phyloP scores from a whole-genome alignment of 2,888 invertebrate genomes.

The Synanthedon andrenaeformis region DNA sequence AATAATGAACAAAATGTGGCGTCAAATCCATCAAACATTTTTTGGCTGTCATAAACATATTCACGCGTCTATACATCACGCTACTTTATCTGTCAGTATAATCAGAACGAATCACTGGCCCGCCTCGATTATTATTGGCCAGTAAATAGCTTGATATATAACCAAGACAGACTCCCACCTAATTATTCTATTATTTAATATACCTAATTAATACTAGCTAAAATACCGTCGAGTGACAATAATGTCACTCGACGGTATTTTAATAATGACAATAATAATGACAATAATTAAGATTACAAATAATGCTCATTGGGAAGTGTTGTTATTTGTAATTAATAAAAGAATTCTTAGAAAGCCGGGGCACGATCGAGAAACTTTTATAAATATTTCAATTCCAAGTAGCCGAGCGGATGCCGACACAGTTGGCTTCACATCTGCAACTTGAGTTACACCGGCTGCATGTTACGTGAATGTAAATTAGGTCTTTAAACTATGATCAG shows the following conservation, averaged over 20 bases:
- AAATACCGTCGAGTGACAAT: neutral
- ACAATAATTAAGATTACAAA: neutral
- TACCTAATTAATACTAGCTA: too few species aligned
- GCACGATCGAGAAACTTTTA: slow-evolving; percentile 45
- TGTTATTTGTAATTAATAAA: slow-evolving; percentile 39
- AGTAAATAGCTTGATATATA: slow-evolving; percentile 20
- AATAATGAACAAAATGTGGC: neutral
- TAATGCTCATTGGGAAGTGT: slow-evolving; percentile 10
- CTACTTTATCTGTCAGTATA: slow-evolving; percentile 20
- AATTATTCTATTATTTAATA: too few species aligned
- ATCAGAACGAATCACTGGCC: neutral
- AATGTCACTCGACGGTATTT: too few species aligned
- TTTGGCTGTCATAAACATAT: slow-evolving; percentile 23
- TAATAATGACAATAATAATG: too few species aligned
- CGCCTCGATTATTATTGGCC: slow-evolving; percentile 17
- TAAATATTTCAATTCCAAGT: slow-evolving; percentile 64
- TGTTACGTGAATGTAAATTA: slow-evolving; percentile 59
- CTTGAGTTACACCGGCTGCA: slow-evolving; percentile 64
- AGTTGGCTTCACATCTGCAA: slow-evolving; percentile 65
- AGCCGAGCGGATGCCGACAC: slow-evolving; percentile 59
- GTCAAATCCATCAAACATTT: slow-evolving; percentile 16
- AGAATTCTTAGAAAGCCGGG: slow-evolving; percentile 44
- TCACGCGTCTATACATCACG: slow-evolving; percentile 26
- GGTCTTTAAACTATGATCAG: slow-evolving; percentile 29
- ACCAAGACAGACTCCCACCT: neutral